Base-by-base conservation (phyloP, 2,888 invertebrate genomes). In the Aporophyla lueneburgensis region DNA sequence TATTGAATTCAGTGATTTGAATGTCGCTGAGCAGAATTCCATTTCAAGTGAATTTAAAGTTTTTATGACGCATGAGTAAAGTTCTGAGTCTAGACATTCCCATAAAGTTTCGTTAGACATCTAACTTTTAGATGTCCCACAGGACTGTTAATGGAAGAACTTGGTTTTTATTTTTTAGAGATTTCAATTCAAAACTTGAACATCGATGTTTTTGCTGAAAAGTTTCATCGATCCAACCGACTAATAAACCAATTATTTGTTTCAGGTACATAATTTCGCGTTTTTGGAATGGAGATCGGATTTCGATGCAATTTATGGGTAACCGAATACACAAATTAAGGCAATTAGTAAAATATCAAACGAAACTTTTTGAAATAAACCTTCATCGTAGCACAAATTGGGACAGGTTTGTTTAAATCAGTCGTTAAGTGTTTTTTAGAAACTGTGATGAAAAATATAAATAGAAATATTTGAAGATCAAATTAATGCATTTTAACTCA, bases 1-100 rank as follows among this genome's bases (percentile, higher is more conserved):
- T 68, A 84, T 78, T 78, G 71, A 75, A 80, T 79, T 74, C 73
- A 80, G 69, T 86, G 71, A 86, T 78, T 76, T 73, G 71, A 66
- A 73, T 62, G 59, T 71, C 53, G 24, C 72, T 54, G 72, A 73
- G 72, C 40, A 51, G 70, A 74, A 80, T 80, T 72, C 49, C 73
- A 74, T 83, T 86, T 73, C 58, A 75, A 74, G 53, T 24, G 59
- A 67, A 75, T 76, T 81, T 86, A 46, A 80, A 74, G 72, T 86
- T 84, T 81, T 83, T 86, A 77, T 83, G 74, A 75, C 66, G 73
- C 75, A 85, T 82, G 70, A 62, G 33, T 71, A 68, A 84, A 82
- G 69, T 85, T 71, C 49, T 56, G 62, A 49, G 78, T 84, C 74
- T 85, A 83, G 72, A 77, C 71, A 46, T 63, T 69, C 68, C 46